phyloP scores from a whole-genome alignment of 1,140 invertebrate species.

The Drosophila prosaltans region DNA sequence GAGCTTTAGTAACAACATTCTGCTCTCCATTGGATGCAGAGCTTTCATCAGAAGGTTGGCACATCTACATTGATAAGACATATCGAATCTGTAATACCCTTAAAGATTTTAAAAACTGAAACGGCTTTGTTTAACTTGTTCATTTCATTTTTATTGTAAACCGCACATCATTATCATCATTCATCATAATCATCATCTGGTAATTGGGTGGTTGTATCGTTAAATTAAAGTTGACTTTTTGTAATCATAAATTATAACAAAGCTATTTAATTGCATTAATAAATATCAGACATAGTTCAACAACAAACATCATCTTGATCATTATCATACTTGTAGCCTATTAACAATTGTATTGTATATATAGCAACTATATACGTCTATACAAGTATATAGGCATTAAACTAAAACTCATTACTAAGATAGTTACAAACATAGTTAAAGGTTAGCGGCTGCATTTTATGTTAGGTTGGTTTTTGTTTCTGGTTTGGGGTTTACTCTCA shows the following conservation, averaged over 20 bases:
- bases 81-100: slow-evolving; percentile 5
- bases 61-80: not conserved
- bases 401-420: slow-evolving; percentile 47
- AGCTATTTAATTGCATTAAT: slow-evolving; percentile 67
- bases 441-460: slow-evolving; percentile 59
- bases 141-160: slow-evolving; percentile 64
- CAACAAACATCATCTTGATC: slow-evolving; percentile 63
- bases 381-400: slow-evolving; percentile 35
- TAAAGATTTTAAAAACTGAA: not conserved
- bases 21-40: not conserved
- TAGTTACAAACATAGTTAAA: slow-evolving; percentile 31
- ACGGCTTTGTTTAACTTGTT: slow-evolving; percentile 26
- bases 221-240: slow-evolving; percentile 59
- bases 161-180: slow-evolving; percentile 54
- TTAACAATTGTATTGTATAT: slow-evolving; percentile 27
- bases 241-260: slow-evolving; percentile 78
- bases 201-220: slow-evolving; percentile 42
- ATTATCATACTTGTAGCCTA: slow-evolving; percentile 50
- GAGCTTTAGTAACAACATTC: not conserved
- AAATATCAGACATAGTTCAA: slow-evolving; percentile 78
- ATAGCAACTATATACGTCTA: slow-evolving; percentile 28
- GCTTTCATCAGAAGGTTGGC: not conserved
- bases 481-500: slow-evolving; percentile 48
- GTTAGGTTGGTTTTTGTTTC: slow-evolving; percentile 36
- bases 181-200: slow-evolving; percentile 49